Base-by-base conservation (phyloP, 2,113 vertebrate genomes). In the Nibea albiflora region DNA sequence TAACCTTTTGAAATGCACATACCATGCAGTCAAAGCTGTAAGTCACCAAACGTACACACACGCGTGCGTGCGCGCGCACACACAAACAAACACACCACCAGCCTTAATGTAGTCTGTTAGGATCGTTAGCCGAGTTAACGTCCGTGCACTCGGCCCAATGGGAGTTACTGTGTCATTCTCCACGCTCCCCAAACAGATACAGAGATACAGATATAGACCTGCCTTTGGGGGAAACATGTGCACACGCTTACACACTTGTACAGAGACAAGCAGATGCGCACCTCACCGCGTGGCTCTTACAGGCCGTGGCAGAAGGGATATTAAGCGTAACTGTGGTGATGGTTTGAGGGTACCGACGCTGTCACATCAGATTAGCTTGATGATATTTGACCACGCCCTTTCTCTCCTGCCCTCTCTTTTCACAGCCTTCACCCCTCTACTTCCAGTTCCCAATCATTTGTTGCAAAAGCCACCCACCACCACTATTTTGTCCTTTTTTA, bases 61-160 rank as follows among this genome's bases (percentile, higher is more conserved):
- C 24, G 35, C 17, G 50, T 47, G 70, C 26, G 39, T 15, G 46
- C 52, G 19, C 57, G 67, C 62, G 46, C 44, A 64, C 70, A 44
- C 54, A 64, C 70, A 44, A 60, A 69, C 63, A 47, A 11, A 9
- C 79, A 60, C 78, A 58, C 56, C 35, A 47, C 64, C 49, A 12
- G 54, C 26, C 78, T 63, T 89, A 87, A 92, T 91, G 89, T 77
- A 24, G 83, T 87, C 89, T 80, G 80, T 80, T 82, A 78, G 91
- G 88, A 85, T 93, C 90, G 76, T 93, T 94, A 92, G 92, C 69
- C 11, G 76, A 94, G 92, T 91, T 93, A 93, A 93, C 86, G 92
- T 92, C 92, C 87, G 19, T 93, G 85, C 89, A 80, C 78, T 86
- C 16, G 84, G 83, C 82, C 87, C 81, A 61, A 63, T 85, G 85